phyloP scores from a whole-genome alignment of 1,140 invertebrate species.

The Mizuhopecten yessoensis region DNA sequence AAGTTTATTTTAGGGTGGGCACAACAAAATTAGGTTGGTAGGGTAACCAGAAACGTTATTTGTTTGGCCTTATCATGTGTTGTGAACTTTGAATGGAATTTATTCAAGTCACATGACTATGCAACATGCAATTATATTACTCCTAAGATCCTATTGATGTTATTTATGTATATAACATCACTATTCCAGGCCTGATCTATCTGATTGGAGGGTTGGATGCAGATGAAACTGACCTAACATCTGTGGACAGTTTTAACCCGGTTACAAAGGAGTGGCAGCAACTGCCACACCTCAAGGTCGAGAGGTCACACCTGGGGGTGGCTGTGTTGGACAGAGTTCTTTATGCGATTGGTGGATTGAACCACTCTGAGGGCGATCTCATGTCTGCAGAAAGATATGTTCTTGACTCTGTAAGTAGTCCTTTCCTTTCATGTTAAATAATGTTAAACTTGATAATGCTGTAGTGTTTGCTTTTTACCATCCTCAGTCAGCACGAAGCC shows the following conservation, averaged over 20 bases:
- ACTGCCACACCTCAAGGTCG: conserved; percentile 90
- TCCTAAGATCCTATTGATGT: no score
- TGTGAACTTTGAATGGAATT: no score
- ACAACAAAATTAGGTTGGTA: no score
- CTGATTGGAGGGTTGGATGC: conserved; percentile 91
- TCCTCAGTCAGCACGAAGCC: no score
- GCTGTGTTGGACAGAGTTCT: conserved; percentile 91
- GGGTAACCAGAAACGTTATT: no score
- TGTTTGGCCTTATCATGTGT: no score
- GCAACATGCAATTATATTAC: no score
- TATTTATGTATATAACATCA: no score
- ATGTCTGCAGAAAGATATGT: conserved; percentile 94
- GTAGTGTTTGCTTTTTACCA: no score
- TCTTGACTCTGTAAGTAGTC: conserved; percentile 89
- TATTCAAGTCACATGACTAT: no score
- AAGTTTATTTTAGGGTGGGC: no score
- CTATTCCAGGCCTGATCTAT: conserved; percentile 90
- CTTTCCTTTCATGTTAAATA: conserved; percentile 35
- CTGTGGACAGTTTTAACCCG: conserved; percentile 90
- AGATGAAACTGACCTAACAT: conserved; percentile 90
- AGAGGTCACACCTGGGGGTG: conserved; percentile 94
- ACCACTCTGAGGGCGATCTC: conserved; percentile 89
- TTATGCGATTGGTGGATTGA: conserved; percentile 93
- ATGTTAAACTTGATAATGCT: no score
- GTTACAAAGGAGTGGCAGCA: conserved; percentile 90